phyloP scores from a whole-genome alignment of 2,888 invertebrate genomes.

The Chelonus formosanus region DNA sequence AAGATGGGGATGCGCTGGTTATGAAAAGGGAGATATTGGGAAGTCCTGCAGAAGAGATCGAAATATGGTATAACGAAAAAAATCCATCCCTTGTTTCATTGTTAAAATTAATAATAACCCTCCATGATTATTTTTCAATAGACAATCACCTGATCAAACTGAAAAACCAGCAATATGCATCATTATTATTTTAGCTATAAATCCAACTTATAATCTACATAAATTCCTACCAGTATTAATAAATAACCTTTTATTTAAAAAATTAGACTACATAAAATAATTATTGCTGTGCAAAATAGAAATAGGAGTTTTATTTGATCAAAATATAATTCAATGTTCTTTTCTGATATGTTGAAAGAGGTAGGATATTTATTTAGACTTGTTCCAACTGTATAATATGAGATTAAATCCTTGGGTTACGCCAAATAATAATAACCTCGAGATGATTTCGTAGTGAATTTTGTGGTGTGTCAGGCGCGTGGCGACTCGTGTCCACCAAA shows the following conservation, averaged over 20 bases:
- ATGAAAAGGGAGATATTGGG: constrained; percentile 15
- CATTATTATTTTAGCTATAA: no score
- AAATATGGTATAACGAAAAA: neutral
- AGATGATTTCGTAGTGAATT: neutral
- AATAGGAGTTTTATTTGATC: no score
- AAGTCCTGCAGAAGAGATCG: constrained; percentile 7
- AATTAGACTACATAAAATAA: no score
- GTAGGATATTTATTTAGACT: no score
- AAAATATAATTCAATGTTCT: no score
- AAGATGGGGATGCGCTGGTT: constrained; percentile 11
- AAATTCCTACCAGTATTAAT: no score
- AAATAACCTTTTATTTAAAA: no score
- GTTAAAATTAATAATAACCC: neutral
- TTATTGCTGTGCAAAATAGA: no score
- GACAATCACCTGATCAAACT: constrained; percentile 6
- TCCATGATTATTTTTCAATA: neutral
- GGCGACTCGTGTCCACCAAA: constrained; percentile 58
- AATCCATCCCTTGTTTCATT: constrained; percentile 8
- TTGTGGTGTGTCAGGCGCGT: constrained; percentile 50
- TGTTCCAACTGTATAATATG: no score
- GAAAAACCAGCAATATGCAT: neutral
- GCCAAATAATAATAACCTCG: neutral
- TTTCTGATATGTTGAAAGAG: no score
- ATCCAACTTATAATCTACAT: no score
- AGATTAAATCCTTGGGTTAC: no score